Base-by-base conservation (phyloP, 2,888 invertebrate genomes). In the Bedellia somnulentella region DNA sequence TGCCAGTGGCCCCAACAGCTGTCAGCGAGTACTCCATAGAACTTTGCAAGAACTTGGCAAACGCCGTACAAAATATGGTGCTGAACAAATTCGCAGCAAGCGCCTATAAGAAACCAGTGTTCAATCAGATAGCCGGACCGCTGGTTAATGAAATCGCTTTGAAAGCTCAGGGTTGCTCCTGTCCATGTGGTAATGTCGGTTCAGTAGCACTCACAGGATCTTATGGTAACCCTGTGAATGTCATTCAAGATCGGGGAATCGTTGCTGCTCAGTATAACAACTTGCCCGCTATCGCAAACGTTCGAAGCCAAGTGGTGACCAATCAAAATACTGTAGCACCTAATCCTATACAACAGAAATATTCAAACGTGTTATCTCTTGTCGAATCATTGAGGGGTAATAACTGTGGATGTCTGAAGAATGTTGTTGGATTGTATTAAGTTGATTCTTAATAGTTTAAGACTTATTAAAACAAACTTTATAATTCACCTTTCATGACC, bases 61-160 rank as follows among this genome's bases (percentile, higher is more conserved):
- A 33, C 1, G 34, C 41, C 6, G 43, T 46, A 5, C 43, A 46
- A 36, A 35, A 30, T 15, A 36, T 38, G n/a, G 37, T 43, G 5
- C 27, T 44, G n/a, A 38, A 40, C 4, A 42, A 37, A 23, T 39
- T 44, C 26, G 31, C 36, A 12, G 32, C 31, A 6, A 31, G 22
- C 9, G 15, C 27, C 22, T 10, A 15, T 9, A 31, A 15, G 10
- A 26, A 21, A 23, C 27, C 26, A 0, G 33, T 43, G 5, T 43
- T 45, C 10, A 37, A 40, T 1, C 39, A 36, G 15, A 38, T 44
- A 2, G 33, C 39, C 2, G 33, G 30, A 1, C 44, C 44, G 2
- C 24, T 44, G 5, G 25, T 44, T 2, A 37, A 37, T 12, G 42
- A 44, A 25, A 34, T 40, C 24, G n/a, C 30, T 11, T 3, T 29